Percentiles rank a stretch among this genome's conserved stretches.
phyloP scores from a whole-genome alignment of 2,113 vertebrate genomes.

The Gorsachius goisagi region DNA sequence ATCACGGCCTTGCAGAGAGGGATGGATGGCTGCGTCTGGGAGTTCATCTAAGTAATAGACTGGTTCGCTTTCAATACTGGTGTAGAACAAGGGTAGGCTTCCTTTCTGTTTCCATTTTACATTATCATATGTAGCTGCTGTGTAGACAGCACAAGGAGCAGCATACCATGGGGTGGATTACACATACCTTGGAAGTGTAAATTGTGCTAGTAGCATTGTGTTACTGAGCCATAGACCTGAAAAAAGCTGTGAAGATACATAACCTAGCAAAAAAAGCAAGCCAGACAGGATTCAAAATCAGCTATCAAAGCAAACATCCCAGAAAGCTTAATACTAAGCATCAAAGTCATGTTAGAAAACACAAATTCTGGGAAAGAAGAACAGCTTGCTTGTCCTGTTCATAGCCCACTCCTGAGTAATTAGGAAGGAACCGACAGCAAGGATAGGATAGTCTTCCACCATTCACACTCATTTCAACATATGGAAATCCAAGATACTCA shows the following conservation, averaged over 20 bases:
- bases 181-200: neutral
- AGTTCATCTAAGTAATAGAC: neutral
- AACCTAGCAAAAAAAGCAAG: neutral
- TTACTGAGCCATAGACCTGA: neutral
- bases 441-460: neutral
- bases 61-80: neutral
- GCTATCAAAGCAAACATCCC: neutral
- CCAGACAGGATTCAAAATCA: neutral
- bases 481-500: neutral
- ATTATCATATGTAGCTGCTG: neutral
- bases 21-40: neutral
- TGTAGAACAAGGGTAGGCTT: neutral
- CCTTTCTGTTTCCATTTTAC: neutral
- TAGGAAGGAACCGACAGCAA: neutral
- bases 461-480: neutral
- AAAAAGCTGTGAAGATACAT: neutral
- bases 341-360: neutral
- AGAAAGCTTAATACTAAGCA: neutral
- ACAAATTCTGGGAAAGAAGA: neutral
- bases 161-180: neutral
- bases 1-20: neutral
- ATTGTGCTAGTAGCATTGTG: neutral
- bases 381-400: neutral
- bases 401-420: neutral
- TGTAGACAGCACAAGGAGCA: neutral